A percentile compares a stretch with the other conserved stretches of the same genome.
Evolutionary conservation across 2,888 invertebrate species (phyloP).

Genomic region (Baronia brevicornis): DNA sequence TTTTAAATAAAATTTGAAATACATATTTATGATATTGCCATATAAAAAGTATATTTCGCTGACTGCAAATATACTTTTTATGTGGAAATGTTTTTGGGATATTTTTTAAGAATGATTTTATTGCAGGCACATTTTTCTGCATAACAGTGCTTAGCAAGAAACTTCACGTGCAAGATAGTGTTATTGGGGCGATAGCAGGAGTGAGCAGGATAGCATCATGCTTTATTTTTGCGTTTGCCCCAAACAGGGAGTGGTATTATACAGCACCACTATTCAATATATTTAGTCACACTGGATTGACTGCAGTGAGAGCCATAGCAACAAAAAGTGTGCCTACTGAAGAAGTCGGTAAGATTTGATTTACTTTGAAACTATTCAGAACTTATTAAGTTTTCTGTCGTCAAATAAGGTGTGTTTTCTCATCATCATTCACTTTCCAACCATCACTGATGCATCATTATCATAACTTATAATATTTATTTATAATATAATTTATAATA

Average conservation of each 20-base stretch:
- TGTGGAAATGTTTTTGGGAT: too few species aligned
- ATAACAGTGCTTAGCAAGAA: slow-evolving; percentile 61
- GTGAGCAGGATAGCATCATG: slow-evolving; percentile 71
- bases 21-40: too few species aligned
- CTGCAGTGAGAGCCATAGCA: slow-evolving; percentile 74
- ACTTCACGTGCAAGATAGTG: slow-evolving; percentile 60
- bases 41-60: too few species aligned
- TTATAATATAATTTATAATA: too few species aligned
- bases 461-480: too few species aligned
- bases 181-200: slow-evolving; percentile 64
- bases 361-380: not conserved
- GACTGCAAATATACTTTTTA: too few species aligned
- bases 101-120: not conserved
- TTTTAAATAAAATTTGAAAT: too few species aligned
- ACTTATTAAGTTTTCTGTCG: not conserved
- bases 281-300: slow-evolving; percentile 70
- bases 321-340: slow-evolving; percentile 72
- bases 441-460: too few species aligned
- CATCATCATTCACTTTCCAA: too few species aligned
- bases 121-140: slow-evolving; percentile 63
- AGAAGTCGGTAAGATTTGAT: slow-evolving; percentile 65
- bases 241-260: slow-evolving; percentile 62
- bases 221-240: slow-evolving; percentile 68
- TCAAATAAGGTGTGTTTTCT: too few species aligned
- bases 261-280: slow-evolving; percentile 67